Evolutionary conservation across 2,113 vertebrate species (phyloP).

Genomic region (Meleagris gallopavo): DNA sequence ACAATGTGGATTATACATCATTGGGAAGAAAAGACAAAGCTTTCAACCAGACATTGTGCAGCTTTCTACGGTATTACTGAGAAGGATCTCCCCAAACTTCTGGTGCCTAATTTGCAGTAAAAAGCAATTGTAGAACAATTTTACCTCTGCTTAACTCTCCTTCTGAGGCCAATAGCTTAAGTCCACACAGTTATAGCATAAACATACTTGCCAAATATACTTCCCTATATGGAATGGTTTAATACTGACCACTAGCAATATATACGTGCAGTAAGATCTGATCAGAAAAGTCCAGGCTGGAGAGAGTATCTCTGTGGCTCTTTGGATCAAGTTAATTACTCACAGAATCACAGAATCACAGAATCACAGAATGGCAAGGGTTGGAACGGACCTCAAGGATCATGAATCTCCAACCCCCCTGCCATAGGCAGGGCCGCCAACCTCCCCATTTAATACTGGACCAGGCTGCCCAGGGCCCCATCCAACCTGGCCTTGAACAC

Average conservation of each 20-base stretch:
- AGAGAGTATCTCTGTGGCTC: not conserved
- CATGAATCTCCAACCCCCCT: too few species aligned
- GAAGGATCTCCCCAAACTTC: not conserved
- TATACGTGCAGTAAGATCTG: not conserved
- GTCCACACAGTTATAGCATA: not conserved
- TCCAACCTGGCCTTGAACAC: too few species aligned
- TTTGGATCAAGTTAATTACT: not conserved
- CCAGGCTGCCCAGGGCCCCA: too few species aligned
- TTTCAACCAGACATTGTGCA: not conserved
- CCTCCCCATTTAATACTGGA: too few species aligned
- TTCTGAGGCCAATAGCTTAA: rapidly evolving
- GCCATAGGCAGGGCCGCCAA: too few species aligned
- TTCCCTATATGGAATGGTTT: not conserved
- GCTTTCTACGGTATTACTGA: rapidly evolving
- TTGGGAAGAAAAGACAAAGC: not conserved
- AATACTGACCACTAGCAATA: not conserved
- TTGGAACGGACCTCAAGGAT: too few species aligned
- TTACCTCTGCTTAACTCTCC: not conserved
- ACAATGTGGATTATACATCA: not conserved
- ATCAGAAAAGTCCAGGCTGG: not conserved
- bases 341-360: too few species aligned
- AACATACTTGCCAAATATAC: not conserved
- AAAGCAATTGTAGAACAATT: not conserved
- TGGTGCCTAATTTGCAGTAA: not conserved
- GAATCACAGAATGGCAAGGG: too few species aligned